Conservation (phyloP, 1,140 invertebrate genomes). For the Drosophila novamexicana region DNA sequence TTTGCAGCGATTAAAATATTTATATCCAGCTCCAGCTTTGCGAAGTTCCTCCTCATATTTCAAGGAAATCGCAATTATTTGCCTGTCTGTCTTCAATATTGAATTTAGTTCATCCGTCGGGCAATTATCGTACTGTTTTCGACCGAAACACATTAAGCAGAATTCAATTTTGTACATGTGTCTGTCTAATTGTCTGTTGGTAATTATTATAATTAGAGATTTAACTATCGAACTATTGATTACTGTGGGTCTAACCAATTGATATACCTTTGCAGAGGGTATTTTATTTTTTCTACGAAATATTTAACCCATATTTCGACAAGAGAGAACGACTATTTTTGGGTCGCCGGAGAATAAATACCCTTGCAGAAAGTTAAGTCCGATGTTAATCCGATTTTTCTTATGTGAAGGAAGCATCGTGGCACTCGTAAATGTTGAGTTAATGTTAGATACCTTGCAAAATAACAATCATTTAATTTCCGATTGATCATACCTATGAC, state of each 20-base stretch:
- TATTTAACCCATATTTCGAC: neutral
- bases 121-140: constrained; percentile 9
- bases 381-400: too few species aligned
- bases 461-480: too few species aligned
- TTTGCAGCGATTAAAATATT: constrained; percentile 17
- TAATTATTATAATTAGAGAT: constrained; percentile 27
- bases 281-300: neutral
- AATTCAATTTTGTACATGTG: neutral
- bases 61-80: neutral
- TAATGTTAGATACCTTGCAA: too few species aligned
- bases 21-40: neutral
- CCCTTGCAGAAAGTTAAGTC: too few species aligned
- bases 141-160: constrained; percentile 21
- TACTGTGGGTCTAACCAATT: neutral
- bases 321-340: too few species aligned
- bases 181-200: neutral
- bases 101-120: constrained; percentile 7
- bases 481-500: too few species aligned
- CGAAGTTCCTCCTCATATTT: too few species aligned
- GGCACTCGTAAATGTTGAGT: too few species aligned
- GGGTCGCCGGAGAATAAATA: too few species aligned
- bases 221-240: neutral
- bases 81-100: constrained; percentile 22
- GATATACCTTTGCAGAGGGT: neutral
- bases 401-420: too few species aligned